Conservation (phyloP, 2,888 invertebrate species). For the Calliopum simillimum region DNA sequence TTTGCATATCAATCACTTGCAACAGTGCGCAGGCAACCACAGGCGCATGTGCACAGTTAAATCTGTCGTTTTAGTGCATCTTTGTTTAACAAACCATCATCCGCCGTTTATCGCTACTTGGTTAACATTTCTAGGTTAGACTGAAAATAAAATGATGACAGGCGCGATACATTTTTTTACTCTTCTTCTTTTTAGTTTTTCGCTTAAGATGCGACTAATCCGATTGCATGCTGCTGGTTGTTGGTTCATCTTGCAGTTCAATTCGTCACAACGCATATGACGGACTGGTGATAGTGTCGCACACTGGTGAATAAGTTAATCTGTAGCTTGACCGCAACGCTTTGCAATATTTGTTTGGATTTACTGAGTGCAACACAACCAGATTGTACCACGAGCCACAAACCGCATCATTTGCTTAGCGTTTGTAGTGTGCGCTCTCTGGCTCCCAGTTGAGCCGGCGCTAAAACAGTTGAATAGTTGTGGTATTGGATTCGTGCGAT, state of each 20-base stretch:
- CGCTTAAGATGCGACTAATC: background rate
- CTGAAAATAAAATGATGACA: background rate
- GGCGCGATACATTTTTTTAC: background rate
- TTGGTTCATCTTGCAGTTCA: background rate
- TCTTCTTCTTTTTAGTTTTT: background rate
- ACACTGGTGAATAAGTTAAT: background rate
- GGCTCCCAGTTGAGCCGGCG: conserved; percentile 43
- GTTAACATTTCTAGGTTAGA: background rate
- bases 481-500: conserved; percentile 59
- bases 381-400: conserved; percentile 14
- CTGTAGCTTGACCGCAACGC: background rate
- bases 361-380: background rate
- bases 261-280: background rate
- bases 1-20: too few species aligned
- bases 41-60: too few species aligned
- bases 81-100: too few species aligned
- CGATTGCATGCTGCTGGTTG: background rate
- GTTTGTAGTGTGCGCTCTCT: conserved; percentile 9
- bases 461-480: conserved; percentile 57
- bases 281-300: background rate
- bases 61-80: too few species aligned
- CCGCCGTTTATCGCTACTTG: background rate
- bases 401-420: conserved; percentile 19
- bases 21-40: too few species aligned
- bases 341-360: conserved; percentile 4